Evolutionary conservation across 2,113 vertebrate species (phyloP), one percentile per base, ranked within the genome.

Genomic region (Proterorhinus semilunaris): DNA sequence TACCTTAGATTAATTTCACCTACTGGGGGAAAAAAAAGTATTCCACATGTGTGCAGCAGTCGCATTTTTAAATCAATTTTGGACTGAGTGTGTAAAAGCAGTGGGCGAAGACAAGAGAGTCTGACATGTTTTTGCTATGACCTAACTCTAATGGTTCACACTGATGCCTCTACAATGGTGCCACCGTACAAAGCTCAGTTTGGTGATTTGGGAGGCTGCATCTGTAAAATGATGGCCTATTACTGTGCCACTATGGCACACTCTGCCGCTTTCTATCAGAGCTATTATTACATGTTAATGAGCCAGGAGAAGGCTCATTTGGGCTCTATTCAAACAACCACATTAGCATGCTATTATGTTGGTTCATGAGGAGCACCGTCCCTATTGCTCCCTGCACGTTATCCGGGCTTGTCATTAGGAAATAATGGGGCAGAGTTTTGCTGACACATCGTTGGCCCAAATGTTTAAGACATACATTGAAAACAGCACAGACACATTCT

Each of bases 251-350:
- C 58, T 61, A 61, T 61, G 44, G 42, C 58, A 43, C 58, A 61
- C 58, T 61, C 15, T 61, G 42, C 42, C 13, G 58, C 58, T 61
- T 45, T 44, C 58, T 61, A 61, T 61, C 58, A 61, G 13, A 61
- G 58, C 58, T 61, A 61, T 61, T 61, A 61, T 61, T 61, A 42
- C 58, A 61, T 61, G 58, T 61, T 61, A 61, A 61, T 61, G 58
- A 61, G 58, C 58, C 58, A 61, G 58, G 58, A 61, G 58, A 61
- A 61, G 55, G 58, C 58, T 61, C 58, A 61, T 61, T 61, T 61
- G 58, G 58, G 58, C 43, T 61, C 58, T 61, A 61, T 61, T 61
- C 58, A 61, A 61, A 61, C 58, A 61, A 61, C 36, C 58, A 61
- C 58, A 61, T 61, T 61, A 61, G 58, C 8, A 11, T 5, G 42